A percentile compares a stretch with the other conserved stretches of the same genome.
Conservation (phyloP, 2,113 vertebrate species). For the Dipodomys merriami region DNA sequence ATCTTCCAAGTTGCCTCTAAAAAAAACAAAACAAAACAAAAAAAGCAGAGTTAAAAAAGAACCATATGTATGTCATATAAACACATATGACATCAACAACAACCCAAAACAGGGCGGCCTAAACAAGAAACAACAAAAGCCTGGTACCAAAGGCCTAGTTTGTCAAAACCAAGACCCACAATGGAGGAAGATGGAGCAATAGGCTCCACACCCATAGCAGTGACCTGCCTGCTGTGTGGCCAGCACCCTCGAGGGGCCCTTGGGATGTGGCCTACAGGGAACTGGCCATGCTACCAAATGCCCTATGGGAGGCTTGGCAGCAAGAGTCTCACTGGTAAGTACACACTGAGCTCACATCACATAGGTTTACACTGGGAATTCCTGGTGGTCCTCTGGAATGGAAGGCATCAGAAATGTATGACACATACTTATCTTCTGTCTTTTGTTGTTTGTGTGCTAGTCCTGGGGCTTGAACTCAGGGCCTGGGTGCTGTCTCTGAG, state of each 20-base stretch:
- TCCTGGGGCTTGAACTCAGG: too few relatives aligned
- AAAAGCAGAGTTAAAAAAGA: constrained; percentile 50
- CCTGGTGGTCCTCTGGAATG: constrained; percentile 37
- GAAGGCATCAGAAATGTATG: constrained; percentile 61
- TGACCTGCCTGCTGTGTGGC: neutral
- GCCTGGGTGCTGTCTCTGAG: too few relatives aligned
- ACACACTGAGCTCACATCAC: neutral
- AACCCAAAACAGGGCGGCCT: constrained; percentile 40
- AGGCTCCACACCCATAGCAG: neutral
- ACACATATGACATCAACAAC: constrained; percentile 50
- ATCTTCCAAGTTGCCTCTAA: constrained; percentile 61
- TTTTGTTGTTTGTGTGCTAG: too few relatives aligned
- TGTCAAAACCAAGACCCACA: constrained; percentile 39
- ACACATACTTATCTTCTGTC: neutral
- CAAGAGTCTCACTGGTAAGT: neutral
- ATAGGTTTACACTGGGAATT: neutral
- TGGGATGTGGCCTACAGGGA: neutral
- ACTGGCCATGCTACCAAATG: neutral
- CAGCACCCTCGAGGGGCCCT: neutral
- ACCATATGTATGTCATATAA: constrained; percentile 35
- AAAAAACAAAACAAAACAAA: constrained; percentile 47
- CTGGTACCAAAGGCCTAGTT: neutral
- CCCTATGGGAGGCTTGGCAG: neutral
- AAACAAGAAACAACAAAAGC: constrained; percentile 13
- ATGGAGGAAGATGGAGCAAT: neutral